Percentiles rank a stretch among this genome's conserved stretches.
phyloP scores from a whole-genome alignment of 2,113 vertebrate species.

The Carollia perspicillata region DNA sequence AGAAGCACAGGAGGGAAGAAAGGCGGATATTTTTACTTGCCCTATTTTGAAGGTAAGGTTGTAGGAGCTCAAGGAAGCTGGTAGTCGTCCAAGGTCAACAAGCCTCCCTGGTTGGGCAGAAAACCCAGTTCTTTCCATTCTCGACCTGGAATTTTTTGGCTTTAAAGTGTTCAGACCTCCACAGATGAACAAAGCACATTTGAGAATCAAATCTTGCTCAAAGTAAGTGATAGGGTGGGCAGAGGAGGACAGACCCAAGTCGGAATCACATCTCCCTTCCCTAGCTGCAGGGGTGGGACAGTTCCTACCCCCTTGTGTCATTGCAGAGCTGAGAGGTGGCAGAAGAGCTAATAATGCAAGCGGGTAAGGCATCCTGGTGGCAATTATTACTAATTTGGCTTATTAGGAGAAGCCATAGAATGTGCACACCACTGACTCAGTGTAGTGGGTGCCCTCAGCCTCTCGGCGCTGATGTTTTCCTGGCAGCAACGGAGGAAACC shows the following conservation, averaged over 20 bases:
- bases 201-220: neutral
- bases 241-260: neutral
- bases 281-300: neutral
- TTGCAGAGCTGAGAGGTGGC: neutral
- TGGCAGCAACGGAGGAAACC: neutral
- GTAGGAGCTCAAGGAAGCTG: neutral
- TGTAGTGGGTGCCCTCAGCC: neutral
- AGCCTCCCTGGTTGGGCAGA: neutral
- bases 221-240: neutral
- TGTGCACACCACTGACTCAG: fast-evolving
- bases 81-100: neutral
- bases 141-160: neutral
- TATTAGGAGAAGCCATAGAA: neutral
- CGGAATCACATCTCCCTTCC: neutral
- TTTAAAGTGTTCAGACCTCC: neutral
- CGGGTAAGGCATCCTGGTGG: neutral
- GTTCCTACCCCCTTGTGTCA: neutral
- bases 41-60: neutral
- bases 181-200: neutral
- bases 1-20: neutral
- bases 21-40: neutral
- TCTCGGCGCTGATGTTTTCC: neutral
- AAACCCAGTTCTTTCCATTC: neutral
- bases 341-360: neutral
- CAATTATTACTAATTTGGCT: neutral